These are phyloP conservation scores for Anticlea derivata DNA, from an alignment of 2,888 invertebrate genomes.

Conservation along the genomic window DNA sequence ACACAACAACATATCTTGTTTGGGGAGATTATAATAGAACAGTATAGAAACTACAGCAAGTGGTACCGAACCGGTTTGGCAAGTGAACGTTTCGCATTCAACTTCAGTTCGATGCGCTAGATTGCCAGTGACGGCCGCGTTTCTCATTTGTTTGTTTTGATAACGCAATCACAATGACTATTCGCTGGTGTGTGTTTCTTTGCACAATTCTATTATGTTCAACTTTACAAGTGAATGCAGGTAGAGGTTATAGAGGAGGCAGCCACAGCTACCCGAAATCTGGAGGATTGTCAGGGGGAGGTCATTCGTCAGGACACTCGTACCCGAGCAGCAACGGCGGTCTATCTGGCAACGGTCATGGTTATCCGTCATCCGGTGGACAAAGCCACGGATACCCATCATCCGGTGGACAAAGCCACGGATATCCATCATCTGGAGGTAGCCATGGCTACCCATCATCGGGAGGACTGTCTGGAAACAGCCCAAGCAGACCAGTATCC, in stretches of 20 bases:
- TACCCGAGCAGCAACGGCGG: constrained; percentile 55
- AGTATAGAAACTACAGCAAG: constrained; percentile 22
- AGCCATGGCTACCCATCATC: constrained; percentile 38
- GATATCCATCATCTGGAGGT: constrained; percentile 41
- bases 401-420: constrained; percentile 34
- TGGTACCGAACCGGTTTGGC: constrained; percentile 19
- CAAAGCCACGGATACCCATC: constrained; percentile 29
- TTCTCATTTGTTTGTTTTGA: constrained; percentile 32
- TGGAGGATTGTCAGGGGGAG: constrained; percentile 46
- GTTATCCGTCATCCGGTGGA: constrained; percentile 42
- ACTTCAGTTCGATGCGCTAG: constrained; percentile 51
- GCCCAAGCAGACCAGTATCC: constrained; percentile 29
- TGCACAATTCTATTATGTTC: constrained; percentile 54
- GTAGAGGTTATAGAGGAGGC: constrained; percentile 37
- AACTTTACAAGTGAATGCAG: constrained; percentile 37
- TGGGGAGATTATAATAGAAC: constrained; percentile 6
- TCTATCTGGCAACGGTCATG: constrained; percentile 40
- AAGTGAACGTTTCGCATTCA: constrained; percentile 18
- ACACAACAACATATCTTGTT: constrained; percentile 4
- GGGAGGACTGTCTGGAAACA: constrained; percentile 35
- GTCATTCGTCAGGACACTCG: constrained; percentile 40
- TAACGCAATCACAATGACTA: constrained; percentile 47
- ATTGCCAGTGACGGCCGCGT: constrained; percentile 40
- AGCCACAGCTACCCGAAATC: constrained; percentile 41
- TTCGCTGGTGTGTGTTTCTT: constrained; percentile 51